Evolutionary conservation across 2,113 vertebrate species (phyloP).

Genomic region (Zapornia atra): DNA sequence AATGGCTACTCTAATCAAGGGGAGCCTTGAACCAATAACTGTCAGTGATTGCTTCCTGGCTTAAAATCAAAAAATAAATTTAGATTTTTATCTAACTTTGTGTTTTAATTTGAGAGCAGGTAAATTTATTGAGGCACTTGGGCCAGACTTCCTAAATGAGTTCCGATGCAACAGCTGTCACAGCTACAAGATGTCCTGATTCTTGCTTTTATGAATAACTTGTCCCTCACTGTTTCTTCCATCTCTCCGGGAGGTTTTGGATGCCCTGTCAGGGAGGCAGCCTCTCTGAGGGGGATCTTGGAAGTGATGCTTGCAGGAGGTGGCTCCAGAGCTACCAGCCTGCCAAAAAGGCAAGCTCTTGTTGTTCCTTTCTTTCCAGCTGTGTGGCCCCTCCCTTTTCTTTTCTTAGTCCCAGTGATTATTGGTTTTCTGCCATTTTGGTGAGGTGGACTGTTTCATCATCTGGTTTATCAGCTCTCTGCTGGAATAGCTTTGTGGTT

Average conservation of each 20-base stretch:
- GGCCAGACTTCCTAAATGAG: background rate
- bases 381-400: constrained; percentile 2
- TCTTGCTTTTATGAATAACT: background rate
- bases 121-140: accelerated
- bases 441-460: background rate
- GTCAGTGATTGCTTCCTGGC: background rate
- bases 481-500: background rate
- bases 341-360: background rate
- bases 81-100: background rate
- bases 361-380: background rate
- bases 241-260: background rate
- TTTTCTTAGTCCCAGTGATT: background rate
- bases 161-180: background rate
- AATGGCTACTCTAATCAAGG: background rate
- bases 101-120: background rate
- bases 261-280: background rate
- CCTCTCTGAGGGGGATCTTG: background rate
- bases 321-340: background rate
- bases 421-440: constrained; percentile 33
- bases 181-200: background rate
- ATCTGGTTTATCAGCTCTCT: background rate
- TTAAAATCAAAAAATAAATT: background rate
- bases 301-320: background rate
- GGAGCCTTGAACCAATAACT: background rate
- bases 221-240: background rate